Conservation (phyloP, 2,797 vertebrate species). For the Erithacus rubecula region DNA sequence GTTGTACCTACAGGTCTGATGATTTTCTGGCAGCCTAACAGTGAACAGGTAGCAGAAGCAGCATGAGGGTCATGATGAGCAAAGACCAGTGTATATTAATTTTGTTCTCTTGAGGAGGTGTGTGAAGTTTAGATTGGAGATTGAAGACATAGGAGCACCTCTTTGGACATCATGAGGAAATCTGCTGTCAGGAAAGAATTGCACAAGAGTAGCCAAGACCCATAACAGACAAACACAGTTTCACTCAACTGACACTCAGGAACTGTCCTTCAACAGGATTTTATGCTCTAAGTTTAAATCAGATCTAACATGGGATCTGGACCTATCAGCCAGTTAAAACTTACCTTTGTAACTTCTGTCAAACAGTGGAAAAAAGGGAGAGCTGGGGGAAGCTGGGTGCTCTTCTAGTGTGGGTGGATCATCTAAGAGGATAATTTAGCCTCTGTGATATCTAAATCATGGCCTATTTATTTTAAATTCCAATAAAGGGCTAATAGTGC, state of each 20-base stretch:
- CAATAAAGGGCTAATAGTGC: conserved; percentile 12
- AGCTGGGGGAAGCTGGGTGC: neutral
- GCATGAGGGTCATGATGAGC: neutral
- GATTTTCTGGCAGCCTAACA: neutral
- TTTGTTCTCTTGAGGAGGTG: neutral
- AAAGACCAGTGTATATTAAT: neutral
- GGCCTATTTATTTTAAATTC: conserved; percentile 45
- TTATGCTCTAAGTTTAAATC: neutral
- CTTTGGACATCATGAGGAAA: neutral
- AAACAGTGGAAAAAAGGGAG: neutral
- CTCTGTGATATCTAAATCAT: conserved; percentile 15
- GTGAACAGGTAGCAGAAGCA: neutral
- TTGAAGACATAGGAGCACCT: neutral
- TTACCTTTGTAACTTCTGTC: neutral
- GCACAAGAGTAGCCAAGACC: neutral
- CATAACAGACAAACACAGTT: neutral
- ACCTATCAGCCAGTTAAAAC: neutral
- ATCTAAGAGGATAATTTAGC: neutral
- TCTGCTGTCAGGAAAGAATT: neutral
- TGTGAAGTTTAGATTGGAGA: neutral
- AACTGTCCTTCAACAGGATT: neutral
- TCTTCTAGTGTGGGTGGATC: neutral
- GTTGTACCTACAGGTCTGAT: neutral
- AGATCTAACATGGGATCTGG: neutral
- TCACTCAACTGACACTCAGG: neutral